These are phyloP conservation scores for Lophotis ruficrista DNA, from an alignment of 2,113 vertebrate genomes.

Conservation along the genomic window DNA sequence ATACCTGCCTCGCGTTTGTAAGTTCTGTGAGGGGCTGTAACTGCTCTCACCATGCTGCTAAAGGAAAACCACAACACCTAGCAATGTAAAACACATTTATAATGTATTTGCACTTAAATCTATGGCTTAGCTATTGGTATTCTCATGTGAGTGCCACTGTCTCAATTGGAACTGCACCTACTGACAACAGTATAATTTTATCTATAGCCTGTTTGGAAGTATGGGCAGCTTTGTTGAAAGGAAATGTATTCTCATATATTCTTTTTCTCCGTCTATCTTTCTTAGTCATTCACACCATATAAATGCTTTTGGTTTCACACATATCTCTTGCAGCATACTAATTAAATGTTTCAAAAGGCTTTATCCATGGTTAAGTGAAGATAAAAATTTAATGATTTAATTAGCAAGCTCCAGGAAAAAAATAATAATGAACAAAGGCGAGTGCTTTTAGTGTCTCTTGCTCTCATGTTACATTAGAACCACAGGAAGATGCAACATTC, in stretches of 20 bases:
- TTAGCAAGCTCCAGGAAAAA: conserved; percentile 73
- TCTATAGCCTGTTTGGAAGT: background rate
- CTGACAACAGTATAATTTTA: conserved; percentile 1
- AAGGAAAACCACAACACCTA: background rate
- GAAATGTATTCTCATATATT: background rate
- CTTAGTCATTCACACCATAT: background rate
- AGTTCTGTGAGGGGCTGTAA: background rate
- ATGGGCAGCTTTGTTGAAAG: background rate
- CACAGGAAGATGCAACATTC: background rate
- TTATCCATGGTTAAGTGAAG: conserved; percentile 77
- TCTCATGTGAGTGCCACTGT: background rate
- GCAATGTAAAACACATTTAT: background rate
- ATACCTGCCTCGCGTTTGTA: background rate
- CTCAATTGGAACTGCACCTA: background rate
- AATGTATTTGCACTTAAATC: background rate
- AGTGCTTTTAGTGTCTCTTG: conserved; percentile 18
- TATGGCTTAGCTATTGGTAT: background rate
- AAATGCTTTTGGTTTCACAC: conserved; percentile 40
- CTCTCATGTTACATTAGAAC: background rate
- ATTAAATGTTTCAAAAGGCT: conserved; percentile 77
- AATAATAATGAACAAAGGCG: conserved; percentile 49
- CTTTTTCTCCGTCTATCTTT: background rate
- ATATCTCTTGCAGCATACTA: conserved; percentile 65
- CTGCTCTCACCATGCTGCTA: background rate
- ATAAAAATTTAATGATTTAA: conserved; percentile 85